Evolutionary conservation across 2,888 invertebrate species (phyloP), one percentile per base, ranked within the genome.

Genomic region (Lasioglossum leucozonium): DNA sequence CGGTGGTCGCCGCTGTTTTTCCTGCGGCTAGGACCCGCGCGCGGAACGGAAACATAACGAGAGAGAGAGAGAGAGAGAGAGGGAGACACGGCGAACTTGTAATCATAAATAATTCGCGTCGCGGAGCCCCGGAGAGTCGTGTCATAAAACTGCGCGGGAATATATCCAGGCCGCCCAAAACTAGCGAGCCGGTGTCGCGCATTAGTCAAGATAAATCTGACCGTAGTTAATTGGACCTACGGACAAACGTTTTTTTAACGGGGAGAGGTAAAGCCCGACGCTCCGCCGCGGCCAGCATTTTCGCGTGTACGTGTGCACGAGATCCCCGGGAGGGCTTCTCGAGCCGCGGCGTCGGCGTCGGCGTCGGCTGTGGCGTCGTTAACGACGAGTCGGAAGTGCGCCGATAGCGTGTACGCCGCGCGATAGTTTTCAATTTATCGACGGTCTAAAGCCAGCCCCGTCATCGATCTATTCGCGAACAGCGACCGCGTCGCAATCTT

Each of bases 161-260:
- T 81, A 78, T 80, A 79, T 83, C 22, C 62, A 71, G 74, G 51
- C 26, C 26, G 67, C 76, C 84, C 34, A 73, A 84, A 85, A 88
- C 72, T 76, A 75, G 72, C 58, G 78, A 72, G 79, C 30, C 79
- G 58, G 82, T 82, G 81, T 84, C 85, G 77, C 79, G 82, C 86
- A 79, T 87, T 88, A 88, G 83, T 90, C 88, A 81, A 90, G 90
- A 87, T 88, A 90, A 88, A 90, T 90, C 88, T 87, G 87, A 80
- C 88, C 80, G 77, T 83, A 77, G 87, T 90, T 88, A 90, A 90
- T 90, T 90, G 88, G 81, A 83, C 79, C 47, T 77, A 84, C 82
- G 79, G 62, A 72, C 79, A 73, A 87, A 74, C 84, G 73, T 77
- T 82, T 86, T 85, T 88, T 83, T 76, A 81, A 81, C 80, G 69